A percentile compares a stretch with the other conserved stretches of the same genome.
phyloP scores from a whole-genome alignment of 2,113 vertebrate species.

The Lanius ludovicianus region DNA sequence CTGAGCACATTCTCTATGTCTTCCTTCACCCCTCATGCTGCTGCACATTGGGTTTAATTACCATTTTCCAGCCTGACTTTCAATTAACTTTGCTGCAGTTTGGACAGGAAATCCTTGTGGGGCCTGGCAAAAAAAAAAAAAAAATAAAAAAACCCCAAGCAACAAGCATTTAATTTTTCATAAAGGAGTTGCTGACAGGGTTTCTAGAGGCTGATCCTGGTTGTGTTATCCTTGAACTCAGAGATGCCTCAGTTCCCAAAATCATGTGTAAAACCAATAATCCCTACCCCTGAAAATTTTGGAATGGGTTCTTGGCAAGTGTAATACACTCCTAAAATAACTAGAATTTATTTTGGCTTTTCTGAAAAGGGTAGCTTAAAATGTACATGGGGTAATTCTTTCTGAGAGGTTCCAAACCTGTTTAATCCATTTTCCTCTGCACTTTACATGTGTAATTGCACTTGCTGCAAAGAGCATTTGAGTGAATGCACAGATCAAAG shows the following conservation, averaged over 20 bases:
- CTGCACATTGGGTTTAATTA: not conserved
- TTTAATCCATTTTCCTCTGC: not conserved
- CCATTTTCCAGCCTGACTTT: not conserved
- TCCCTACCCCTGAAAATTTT: not conserved
- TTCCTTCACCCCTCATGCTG: not conserved
- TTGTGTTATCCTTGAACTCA: not conserved
- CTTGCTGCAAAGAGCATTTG: not conserved
- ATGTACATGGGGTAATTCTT: not conserved
- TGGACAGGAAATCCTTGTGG: not conserved
- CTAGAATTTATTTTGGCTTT: not conserved
- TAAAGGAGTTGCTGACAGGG: not conserved
- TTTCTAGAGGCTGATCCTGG: not conserved
- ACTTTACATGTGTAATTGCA: not conserved
- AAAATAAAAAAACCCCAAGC: no score
- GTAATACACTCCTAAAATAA: not conserved
- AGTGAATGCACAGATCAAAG: constrained; percentile 24
- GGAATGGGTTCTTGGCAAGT: not conserved
- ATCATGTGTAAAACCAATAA: not conserved
- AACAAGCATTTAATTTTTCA: not conserved
- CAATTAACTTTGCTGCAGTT: not conserved
- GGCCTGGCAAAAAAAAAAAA: not conserved
- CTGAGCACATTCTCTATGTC: not conserved
- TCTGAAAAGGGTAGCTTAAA: not conserved
- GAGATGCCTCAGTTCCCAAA: not conserved
- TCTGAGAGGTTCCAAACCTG: not conserved